Conservation (phyloP, 2,888 invertebrate species). For the Eugnorisma glareosa region DNA sequence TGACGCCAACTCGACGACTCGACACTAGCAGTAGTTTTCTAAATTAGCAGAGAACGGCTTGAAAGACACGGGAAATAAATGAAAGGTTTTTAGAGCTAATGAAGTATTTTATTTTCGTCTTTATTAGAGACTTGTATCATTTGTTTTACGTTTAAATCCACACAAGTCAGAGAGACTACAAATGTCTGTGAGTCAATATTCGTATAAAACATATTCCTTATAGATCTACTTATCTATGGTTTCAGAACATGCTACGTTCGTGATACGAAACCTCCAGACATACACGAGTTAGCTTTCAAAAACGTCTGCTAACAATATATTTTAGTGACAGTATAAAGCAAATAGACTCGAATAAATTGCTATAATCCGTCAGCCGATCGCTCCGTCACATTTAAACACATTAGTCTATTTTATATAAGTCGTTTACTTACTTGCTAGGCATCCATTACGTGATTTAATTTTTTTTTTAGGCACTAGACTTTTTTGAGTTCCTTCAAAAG, state of each 20-base stretch:
- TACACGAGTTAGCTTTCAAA: conserved; percentile 35
- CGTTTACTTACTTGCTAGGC: conserved; percentile 2
- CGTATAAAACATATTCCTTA: background rate
- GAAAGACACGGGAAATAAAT: background rate
- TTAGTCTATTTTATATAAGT: conserved; percentile 37
- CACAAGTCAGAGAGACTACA: background rate
- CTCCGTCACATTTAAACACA: conserved; percentile 12
- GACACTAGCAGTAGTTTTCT: conserved; percentile 9
- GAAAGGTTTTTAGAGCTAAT: background rate
- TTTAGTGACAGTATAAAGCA: conserved; percentile 12
- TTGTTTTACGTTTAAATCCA: background rate
- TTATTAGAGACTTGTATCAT: background rate
- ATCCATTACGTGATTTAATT: conserved; percentile 41
- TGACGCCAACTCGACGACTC: conserved; percentile 13
- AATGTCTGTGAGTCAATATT: background rate
- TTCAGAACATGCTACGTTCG: background rate
- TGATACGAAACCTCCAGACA: background rate
- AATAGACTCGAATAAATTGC: conserved; percentile 7
- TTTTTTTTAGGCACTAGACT: conserved; percentile 25
- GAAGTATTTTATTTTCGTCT: background rate
- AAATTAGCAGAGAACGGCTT: background rate
- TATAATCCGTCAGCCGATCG: background rate
- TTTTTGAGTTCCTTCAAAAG: conserved; percentile 48
- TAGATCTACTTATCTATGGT: background rate
- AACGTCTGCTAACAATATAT: background rate